phyloP scores from a whole-genome alignment of 2,113 vertebrate genomes.

The Pelecanoides urinatrix region DNA sequence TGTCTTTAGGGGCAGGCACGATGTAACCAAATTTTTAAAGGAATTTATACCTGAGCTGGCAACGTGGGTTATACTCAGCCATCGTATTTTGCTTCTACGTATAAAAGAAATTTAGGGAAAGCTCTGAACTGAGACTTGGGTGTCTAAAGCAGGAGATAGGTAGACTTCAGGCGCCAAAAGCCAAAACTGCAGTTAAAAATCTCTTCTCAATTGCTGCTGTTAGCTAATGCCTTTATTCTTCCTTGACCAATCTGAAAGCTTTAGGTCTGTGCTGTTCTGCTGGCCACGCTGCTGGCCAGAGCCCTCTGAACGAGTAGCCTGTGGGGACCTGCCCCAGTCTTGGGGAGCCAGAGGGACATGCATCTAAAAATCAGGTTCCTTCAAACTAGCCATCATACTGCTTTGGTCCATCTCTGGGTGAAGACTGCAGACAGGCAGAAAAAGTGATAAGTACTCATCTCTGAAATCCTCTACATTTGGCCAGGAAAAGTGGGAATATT shows the following conservation, averaged over 20 bases:
- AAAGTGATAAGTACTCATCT: fast-evolving
- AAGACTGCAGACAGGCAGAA: not conserved
- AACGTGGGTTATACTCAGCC: not conserved
- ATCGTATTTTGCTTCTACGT: not conserved
- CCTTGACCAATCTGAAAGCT: not conserved
- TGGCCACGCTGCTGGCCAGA: not conserved
- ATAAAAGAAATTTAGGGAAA: not conserved
- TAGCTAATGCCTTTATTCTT: not conserved
- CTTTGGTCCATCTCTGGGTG: not conserved
- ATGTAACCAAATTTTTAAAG: not conserved
- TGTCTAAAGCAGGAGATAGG: not conserved
- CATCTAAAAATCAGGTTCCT: not conserved
- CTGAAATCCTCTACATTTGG: not conserved
- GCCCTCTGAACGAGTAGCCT: fast-evolving
- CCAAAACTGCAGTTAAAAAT: not conserved
- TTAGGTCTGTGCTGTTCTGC: not conserved
- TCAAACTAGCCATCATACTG: not conserved
- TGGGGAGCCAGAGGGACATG: not conserved
- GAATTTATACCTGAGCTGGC: not conserved
- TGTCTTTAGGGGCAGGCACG: not conserved
- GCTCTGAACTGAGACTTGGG: not conserved
- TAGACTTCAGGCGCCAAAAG: not conserved
- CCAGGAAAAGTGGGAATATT: not conserved
- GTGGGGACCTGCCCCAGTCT: fast-evolving
- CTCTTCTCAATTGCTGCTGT: not conserved